A percentile compares a stretch with the other conserved stretches of the same genome.
Evolutionary conservation across 2,113 vertebrate genomes (phyloP).

Genomic region (Heloderma charlesbogerti): DNA sequence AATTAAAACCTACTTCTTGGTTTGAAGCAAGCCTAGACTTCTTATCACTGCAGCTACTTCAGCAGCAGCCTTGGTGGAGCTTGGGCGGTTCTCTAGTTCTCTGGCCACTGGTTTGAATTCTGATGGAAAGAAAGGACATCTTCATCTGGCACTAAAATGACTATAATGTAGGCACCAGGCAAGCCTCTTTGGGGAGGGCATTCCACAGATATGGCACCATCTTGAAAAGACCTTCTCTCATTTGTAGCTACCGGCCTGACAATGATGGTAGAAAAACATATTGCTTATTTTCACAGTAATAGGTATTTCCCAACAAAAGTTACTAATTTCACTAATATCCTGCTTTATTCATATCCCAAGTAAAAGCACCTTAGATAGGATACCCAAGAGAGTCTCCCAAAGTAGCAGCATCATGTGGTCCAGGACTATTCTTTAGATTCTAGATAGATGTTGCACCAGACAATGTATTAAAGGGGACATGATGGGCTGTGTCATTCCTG

Average conservation of each 20-base stretch:
- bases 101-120: background rate
- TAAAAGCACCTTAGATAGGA: too few species aligned
- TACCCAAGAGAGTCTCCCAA: background rate
- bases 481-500: background rate
- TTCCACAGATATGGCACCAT: too few species aligned
- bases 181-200: too few species aligned
- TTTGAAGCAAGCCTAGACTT: background rate
- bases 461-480: background rate
- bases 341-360: too few species aligned
- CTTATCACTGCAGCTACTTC: background rate
- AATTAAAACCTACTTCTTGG: constrained; percentile 4
- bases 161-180: too few species aligned
- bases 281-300: background rate
- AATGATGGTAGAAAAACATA: background rate
- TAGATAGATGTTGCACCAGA: constrained; percentile 27
- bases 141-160: too few species aligned
- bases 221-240: too few species aligned
- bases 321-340: background rate
- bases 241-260: background rate
- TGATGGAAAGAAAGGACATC: background rate
- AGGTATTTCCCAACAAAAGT: background rate
- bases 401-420: constrained; percentile 20
- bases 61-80: background rate
- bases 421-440: constrained; percentile 10
- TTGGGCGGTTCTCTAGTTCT: background rate